Conservation (phyloP, 2,888 invertebrate species). For the Leptura quadrifasciata region DNA sequence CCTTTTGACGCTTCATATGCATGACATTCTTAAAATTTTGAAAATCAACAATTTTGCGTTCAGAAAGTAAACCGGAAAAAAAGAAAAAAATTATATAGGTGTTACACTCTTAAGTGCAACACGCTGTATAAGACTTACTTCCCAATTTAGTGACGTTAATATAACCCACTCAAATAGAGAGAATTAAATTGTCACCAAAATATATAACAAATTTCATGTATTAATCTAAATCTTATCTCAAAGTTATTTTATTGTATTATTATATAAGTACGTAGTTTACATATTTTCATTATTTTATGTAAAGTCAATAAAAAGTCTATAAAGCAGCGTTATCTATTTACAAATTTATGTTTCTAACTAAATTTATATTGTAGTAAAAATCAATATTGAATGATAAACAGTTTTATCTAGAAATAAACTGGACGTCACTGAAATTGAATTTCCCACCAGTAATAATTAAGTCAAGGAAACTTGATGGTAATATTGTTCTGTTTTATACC, state of each 20-base stretch:
- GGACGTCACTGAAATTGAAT: too few species aligned
- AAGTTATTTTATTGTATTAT: background rate
- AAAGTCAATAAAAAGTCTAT: background rate
- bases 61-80: too few species aligned
- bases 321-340: background rate
- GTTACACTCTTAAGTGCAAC: too few species aligned
- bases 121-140: too few species aligned
- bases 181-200: background rate
- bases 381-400: background rate
- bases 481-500: too few species aligned
- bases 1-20: too few species aligned
- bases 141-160: too few species aligned
- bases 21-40: too few species aligned
- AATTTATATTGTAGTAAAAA: background rate
- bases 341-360: background rate
- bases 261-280: background rate
- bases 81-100: too few species aligned
- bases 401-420: background rate
- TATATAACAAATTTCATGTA: background rate
- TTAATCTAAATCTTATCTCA: background rate
- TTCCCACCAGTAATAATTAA: too few species aligned
- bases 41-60: too few species aligned
- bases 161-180: background rate
- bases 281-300: background rate
- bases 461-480: too few species aligned